These are phyloP conservation scores for Theristicus caerulescens DNA, from an alignment of 2,113 vertebrate genomes.

Conservation along the genomic window DNA sequence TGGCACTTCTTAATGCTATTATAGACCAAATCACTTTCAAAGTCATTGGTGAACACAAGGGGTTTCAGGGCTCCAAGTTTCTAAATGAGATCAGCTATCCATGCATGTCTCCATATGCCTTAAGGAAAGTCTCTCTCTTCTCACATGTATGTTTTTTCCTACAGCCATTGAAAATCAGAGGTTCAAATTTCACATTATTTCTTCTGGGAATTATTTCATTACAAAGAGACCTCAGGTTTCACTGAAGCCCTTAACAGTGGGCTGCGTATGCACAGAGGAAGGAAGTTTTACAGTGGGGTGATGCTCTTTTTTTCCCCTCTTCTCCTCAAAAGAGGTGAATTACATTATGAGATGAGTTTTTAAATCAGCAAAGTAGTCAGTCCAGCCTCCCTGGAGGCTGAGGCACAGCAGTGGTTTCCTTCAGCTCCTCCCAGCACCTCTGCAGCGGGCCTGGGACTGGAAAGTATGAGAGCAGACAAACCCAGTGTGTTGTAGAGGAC, in stretches of 20 bases:
- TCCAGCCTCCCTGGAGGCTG: not conserved
- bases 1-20: not conserved
- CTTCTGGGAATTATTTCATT: not conserved
- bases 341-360: not conserved
- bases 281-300: not conserved
- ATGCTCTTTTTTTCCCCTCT: not conserved
- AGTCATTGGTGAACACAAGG: not conserved
- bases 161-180: not conserved
- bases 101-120: not conserved
- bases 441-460: not conserved
- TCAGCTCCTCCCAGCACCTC: not conserved
- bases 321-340: not conserved
- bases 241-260: not conserved
- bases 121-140: not conserved
- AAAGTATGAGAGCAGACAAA: not conserved
- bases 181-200: not conserved
- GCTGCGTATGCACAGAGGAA: not conserved
- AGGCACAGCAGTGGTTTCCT: not conserved
- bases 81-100: not conserved
- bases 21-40: not conserved
- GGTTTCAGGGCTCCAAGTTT: not conserved
- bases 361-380: not conserved
- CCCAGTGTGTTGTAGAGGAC: not conserved
- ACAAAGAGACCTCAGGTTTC: not conserved
- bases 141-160: not conserved